These are phyloP conservation scores for Nomada fabriciana DNA, from an alignment of 2,888 invertebrate species.

Conservation along the genomic window DNA sequence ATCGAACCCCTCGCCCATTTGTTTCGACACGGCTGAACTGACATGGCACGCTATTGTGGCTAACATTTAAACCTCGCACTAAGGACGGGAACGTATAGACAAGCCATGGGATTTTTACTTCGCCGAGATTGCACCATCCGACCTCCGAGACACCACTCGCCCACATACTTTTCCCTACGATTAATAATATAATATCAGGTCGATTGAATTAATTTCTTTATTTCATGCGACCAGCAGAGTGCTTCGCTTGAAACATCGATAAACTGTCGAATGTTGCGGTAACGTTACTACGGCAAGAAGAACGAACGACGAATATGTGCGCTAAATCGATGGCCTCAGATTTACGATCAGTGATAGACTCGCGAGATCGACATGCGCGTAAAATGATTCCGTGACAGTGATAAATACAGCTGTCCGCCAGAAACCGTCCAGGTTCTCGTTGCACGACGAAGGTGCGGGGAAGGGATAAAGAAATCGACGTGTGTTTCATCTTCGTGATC, in stretches of 20 bases:
- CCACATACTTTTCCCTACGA: slow-evolving; percentile 27
- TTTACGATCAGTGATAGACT: slow-evolving; percentile 34
- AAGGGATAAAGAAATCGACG: slow-evolving; percentile 1
- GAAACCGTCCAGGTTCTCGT: slow-evolving; percentile 27
- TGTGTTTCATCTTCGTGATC: slow-evolving; percentile 3
- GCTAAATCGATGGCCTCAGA: slow-evolving; percentile 45
- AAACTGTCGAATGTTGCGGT: neutral
- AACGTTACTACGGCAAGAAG: slow-evolving; percentile 26
- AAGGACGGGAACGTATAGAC: slow-evolving; percentile 60
- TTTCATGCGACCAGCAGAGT: too few relatives aligned
- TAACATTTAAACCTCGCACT: slow-evolving; percentile 72
- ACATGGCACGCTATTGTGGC: slow-evolving; percentile 69
- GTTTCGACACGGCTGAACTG: slow-evolving; percentile 65
- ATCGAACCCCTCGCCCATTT: slow-evolving; percentile 59
- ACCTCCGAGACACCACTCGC: slow-evolving; percentile 57
- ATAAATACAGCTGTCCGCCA: slow-evolving; percentile 56
- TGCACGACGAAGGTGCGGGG: neutral
- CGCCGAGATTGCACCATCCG: slow-evolving; percentile 63
- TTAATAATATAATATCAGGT: slow-evolving; percentile 28
- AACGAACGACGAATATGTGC: slow-evolving; percentile 39
- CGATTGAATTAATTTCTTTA: slow-evolving; percentile 16
- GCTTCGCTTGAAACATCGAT: slow-evolving; percentile 25
- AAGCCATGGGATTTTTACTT: slow-evolving; percentile 53
- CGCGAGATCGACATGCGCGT: slow-evolving; percentile 41
- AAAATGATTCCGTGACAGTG: slow-evolving; percentile 44